A percentile compares a stretch with the other conserved stretches of the same genome.
Evolutionary conservation across 2,888 invertebrate genomes (phyloP).

Genomic region (Poecilobothrus nobilitatus): DNA sequence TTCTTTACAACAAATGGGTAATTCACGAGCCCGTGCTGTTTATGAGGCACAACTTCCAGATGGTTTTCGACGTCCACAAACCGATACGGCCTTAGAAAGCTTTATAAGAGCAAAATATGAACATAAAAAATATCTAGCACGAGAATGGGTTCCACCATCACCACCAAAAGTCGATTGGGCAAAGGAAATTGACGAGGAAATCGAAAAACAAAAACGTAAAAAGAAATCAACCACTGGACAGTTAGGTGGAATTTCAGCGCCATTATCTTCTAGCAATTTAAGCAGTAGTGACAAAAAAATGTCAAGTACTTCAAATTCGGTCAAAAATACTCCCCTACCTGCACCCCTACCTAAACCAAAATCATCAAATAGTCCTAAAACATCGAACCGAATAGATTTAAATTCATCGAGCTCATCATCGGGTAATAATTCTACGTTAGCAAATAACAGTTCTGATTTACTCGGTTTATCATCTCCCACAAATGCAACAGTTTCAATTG

Average conservation of each 20-base stretch:
- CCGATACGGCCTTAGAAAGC: constrained; percentile 84
- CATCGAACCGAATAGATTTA: constrained; percentile 39
- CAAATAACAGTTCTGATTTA: constrained; percentile 35
- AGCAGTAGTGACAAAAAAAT: constrained; percentile 23
- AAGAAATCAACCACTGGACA: constrained; percentile 56
- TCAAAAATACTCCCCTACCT: constrained; percentile 30
- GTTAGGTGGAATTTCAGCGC: constrained; percentile 28
- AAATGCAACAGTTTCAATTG: constrained; percentile 34
- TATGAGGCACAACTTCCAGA: constrained; percentile 97
- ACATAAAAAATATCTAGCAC: constrained; percentile 96
- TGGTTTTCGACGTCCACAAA: constrained; percentile 90
- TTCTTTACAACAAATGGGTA: constrained; percentile 94
- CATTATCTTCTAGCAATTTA: constrained; percentile 19
- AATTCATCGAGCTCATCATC: constrained; percentile 19
- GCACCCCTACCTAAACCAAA: constrained; percentile 42
- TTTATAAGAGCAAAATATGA: constrained; percentile 99
- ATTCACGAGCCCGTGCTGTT: constrained; percentile 90
- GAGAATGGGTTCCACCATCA: constrained; percentile 88
- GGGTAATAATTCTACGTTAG: constrained; percentile 24
- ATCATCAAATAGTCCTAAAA: constrained; percentile 49
- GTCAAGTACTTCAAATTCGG: constrained; percentile 23
- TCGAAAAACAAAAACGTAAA: constrained; percentile 72
- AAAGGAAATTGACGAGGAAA: constrained; percentile 79
- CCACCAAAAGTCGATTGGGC: constrained; percentile 80
- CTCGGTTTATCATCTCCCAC: constrained; percentile 45